These are phyloP conservation scores for Rhopalosiphum nymphaeae DNA, from an alignment of 2,888 invertebrate species.

Conservation along the genomic window DNA sequence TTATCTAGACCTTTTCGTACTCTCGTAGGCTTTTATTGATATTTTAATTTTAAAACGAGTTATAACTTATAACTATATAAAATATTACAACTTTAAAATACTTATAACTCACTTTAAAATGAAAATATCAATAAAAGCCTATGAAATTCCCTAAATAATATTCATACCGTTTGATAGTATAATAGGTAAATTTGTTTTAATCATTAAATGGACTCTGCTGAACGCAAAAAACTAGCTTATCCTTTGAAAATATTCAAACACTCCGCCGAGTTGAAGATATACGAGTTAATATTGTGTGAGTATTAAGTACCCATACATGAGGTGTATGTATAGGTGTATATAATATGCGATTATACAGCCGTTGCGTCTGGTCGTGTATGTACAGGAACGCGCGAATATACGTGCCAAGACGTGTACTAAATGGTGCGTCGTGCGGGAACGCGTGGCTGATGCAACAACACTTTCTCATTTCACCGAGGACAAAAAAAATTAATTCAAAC, in stretches of 20 bases:
- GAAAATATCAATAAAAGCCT: too few species aligned
- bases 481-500: background rate
- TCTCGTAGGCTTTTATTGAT: too few species aligned
- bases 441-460: slow-evolving; percentile 46
- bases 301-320: background rate
- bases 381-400: slow-evolving; percentile 36
- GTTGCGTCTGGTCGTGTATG: background rate
- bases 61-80: too few species aligned
- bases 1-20: too few species aligned
- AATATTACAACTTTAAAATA: too few species aligned
- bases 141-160: too few species aligned
- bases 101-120: too few species aligned
- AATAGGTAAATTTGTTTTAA: too few species aligned
- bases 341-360: background rate
- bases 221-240: background rate
- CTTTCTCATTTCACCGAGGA: slow-evolving; percentile 43
- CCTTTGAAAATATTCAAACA: background rate
- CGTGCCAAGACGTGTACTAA: slow-evolving; percentile 41
- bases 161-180: too few species aligned
- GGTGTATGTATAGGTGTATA: background rate
- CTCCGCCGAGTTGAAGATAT: background rate
- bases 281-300: background rate
- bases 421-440: background rate
- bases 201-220: background rate
- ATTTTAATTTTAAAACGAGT: too few species aligned